A percentile compares a stretch with the other conserved stretches of the same genome.
These are phyloP conservation scores for Sigmodon hispidus DNA, from an alignment of 2,113 vertebrate genomes.

Conservation along the genomic window DNA sequence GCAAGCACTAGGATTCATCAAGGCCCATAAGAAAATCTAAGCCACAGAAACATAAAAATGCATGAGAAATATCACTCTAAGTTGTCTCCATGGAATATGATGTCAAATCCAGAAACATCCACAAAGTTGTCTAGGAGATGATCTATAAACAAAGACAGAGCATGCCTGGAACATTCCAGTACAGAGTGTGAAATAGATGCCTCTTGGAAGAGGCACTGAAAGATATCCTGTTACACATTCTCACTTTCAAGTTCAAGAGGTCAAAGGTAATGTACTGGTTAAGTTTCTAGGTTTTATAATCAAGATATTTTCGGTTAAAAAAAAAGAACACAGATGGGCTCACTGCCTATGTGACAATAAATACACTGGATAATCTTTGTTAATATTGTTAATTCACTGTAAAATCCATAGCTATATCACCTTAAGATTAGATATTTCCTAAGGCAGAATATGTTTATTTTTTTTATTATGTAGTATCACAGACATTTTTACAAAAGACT, in stretches of 20 bases:
- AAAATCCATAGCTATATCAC: not conserved
- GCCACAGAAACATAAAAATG: slow-evolving; percentile 29
- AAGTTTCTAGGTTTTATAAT: not conserved
- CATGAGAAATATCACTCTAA: not conserved
- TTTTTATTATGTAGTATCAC: not conserved
- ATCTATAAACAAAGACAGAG: slow-evolving; percentile 55
- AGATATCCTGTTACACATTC: slow-evolving; percentile 57
- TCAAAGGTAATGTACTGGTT: slow-evolving; percentile 36
- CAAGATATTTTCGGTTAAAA: not conserved
- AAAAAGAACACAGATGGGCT: not conserved
- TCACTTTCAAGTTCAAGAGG: slow-evolving; percentile 64
- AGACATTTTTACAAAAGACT: not conserved
- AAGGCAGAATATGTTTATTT: not conserved
- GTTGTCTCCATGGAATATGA: slow-evolving; percentile 45
- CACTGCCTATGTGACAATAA: not conserved
- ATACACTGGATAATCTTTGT: not conserved
- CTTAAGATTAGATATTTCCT: not conserved
- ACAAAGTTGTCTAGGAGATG: slow-evolving; percentile 33
- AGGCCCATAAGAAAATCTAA: slow-evolving; percentile 32
- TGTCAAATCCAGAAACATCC: slow-evolving; percentile 25
- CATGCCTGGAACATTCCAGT: slow-evolving; percentile 34
- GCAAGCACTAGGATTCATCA: not conserved
- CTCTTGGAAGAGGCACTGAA: slow-evolving; percentile 36
- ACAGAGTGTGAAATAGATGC: slow-evolving; percentile 45
- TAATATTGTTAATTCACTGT: not conserved